A percentile compares a stretch with the other conserved stretches of the same genome.
Evolutionary conservation across 2,888 invertebrate species (phyloP).

Genomic region (Linyphia triangularis): DNA sequence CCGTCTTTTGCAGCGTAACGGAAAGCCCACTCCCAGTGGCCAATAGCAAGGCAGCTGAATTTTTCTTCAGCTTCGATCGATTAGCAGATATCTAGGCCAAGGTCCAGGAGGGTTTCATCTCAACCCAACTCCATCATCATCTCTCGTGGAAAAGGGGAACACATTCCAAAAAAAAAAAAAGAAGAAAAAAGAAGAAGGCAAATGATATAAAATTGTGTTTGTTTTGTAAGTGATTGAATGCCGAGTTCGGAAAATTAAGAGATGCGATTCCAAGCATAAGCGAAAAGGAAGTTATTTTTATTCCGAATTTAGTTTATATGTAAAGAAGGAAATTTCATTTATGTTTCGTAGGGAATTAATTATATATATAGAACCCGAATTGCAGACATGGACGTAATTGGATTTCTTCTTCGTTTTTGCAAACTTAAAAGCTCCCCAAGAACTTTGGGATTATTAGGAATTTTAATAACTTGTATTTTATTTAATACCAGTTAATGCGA

Average conservation of each 20-base stretch:
- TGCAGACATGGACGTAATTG: no score
- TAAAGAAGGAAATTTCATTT: background rate
- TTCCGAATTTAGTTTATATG: background rate
- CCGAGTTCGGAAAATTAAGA: slow-evolving; percentile 28
- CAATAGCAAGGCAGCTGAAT: slow-evolving; percentile 51
- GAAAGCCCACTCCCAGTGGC: slow-evolving; percentile 25
- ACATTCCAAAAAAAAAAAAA: background rate
- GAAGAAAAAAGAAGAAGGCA: slow-evolving; percentile 32
- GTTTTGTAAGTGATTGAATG: slow-evolving; percentile 34
- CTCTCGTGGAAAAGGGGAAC: background rate
- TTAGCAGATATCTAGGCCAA: slow-evolving; percentile 69
- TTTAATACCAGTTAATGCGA: no score
- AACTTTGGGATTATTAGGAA: no score
- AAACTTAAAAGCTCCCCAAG: no score
- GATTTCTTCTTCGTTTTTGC: no score
- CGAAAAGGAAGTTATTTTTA: background rate
- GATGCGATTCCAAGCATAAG: background rate
- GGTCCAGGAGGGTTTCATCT: slow-evolving; percentile 70
- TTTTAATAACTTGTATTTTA: no score
- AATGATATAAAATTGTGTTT: slow-evolving; percentile 14
- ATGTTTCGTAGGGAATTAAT: background rate
- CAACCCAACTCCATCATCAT: slow-evolving; percentile 57
- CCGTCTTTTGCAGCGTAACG: background rate
- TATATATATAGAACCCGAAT: no score
- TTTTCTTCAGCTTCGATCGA: slow-evolving; percentile 52